Percentiles rank a stretch among this genome's conserved stretches.
Conservation (phyloP, 2,113 vertebrate species). For the Pachycephala philippinensis region DNA sequence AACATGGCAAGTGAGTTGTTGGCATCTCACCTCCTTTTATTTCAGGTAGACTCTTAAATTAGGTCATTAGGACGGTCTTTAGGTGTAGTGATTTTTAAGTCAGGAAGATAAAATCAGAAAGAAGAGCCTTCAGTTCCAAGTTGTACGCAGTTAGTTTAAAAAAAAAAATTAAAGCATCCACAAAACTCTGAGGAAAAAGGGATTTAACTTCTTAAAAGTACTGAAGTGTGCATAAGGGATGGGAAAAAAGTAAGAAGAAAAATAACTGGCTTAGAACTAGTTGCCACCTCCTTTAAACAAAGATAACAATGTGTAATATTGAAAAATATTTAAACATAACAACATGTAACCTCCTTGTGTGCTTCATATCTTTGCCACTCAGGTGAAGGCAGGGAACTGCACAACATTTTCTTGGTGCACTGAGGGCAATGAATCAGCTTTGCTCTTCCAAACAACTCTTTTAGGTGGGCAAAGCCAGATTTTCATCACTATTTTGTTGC, state of each 20-base stretch:
- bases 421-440: background rate
- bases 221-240: rapidly evolving
- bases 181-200: background rate
- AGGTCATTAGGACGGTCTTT: background rate
- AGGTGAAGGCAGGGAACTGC: background rate
- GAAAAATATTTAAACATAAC: background rate
- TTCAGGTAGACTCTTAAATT: background rate
- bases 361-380: background rate
- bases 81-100: background rate
- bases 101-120: background rate
- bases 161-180: background rate
- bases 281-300: background rate
- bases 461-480: background rate
- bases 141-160: rapidly evolving
- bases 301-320: background rate
- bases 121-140: background rate
- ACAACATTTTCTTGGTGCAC: background rate
- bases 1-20: background rate
- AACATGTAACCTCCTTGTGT: background rate
- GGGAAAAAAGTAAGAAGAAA: background rate
- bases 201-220: background rate
- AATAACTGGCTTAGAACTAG: background rate
- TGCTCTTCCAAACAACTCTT: background rate
- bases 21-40: background rate
- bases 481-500: background rate